Conservation (phyloP, 2,888 invertebrate species). For the Bhutanitis thaidina region DNA sequence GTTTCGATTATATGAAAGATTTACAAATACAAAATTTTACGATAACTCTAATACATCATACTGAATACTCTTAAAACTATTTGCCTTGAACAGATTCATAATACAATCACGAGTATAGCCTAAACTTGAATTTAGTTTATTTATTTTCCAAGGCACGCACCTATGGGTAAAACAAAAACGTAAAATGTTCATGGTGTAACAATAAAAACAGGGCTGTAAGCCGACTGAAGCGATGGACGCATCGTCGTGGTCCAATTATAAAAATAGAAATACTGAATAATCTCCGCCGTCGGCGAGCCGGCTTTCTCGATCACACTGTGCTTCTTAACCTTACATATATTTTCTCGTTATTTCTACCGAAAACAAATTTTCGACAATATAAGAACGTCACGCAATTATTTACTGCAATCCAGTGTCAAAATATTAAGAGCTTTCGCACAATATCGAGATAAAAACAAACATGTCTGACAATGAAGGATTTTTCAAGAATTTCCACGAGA, state of each 20-base stretch:
- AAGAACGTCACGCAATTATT: neutral
- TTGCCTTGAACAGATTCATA: no score
- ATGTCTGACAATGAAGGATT: conserved; percentile 70
- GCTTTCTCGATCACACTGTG: conserved; percentile 40
- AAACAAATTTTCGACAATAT: neutral
- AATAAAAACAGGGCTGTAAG: conserved; percentile 25
- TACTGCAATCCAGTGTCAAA: neutral
- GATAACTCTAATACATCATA: no score
- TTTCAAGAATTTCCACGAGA: conserved; percentile 83
- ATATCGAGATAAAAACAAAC: conserved; percentile 24
- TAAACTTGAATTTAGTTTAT: neutral
- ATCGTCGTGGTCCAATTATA: conserved; percentile 52
- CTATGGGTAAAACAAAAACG: neutral
- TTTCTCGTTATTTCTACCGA: conserved; percentile 15
- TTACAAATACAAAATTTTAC: no score
- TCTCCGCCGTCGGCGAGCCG: conserved; percentile 43
- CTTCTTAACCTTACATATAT: conserved; percentile 47
- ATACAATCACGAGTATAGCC: no score
- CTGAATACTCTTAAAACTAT: no score
- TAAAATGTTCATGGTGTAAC: neutral
- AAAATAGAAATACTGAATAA: conserved; percentile 61
- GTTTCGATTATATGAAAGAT: neutral
- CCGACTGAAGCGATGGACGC: conserved; percentile 54
- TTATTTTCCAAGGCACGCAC: neutral
- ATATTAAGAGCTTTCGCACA: neutral